Base-by-base conservation (phyloP, 2,797 vertebrate species). In the Sebastes aleutianus region DNA sequence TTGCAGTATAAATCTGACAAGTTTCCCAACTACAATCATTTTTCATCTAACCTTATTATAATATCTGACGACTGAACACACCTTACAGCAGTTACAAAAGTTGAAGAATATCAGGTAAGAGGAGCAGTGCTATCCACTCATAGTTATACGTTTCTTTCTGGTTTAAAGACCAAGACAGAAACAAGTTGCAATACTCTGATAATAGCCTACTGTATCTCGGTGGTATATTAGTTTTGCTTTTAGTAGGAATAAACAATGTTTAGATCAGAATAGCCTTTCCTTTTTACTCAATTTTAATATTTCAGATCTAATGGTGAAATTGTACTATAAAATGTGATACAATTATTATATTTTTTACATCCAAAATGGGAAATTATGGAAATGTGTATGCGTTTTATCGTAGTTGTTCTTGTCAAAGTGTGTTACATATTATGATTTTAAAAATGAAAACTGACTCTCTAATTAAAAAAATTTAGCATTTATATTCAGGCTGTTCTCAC, bases 61-160 rank as follows among this genome's bases (percentile, higher is more conserved):
- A 78, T 80, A 20, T 70, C 68, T 76, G 39, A 66, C 32, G 84
- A 86, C 63, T 75, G 80, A 85, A 50, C 47, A 57, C 76, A 72
- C 47, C 66, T 75, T 50, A 80, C 82, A 84, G 64, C 85, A 57
- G 76, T 77, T 78, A 78, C 77, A 68, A 66, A 61, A 79, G 36
- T 84, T 65, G 67, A 85, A 87, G 73, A 88, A 82, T 8, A 82
- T 47, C 87, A 93, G 91, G 91, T 94, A 90, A 92, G 90, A 87
- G 18, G n/a, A 88, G 47, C 24, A 70, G 47, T 62, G 36, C 31
- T 43, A 18, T n/a, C 6, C 31, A 56, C 26, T 62, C 18, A 50
- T 50, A 50, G 47, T 50, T 72, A 67, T 3, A 27, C 26, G 13
- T 26, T 14, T 24, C 7, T 43, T 64, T 67, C n/a, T 62, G 47